Evolutionary conservation across 2,888 invertebrate genomes (phyloP).

Genomic region (Abscondita cerata): DNA sequence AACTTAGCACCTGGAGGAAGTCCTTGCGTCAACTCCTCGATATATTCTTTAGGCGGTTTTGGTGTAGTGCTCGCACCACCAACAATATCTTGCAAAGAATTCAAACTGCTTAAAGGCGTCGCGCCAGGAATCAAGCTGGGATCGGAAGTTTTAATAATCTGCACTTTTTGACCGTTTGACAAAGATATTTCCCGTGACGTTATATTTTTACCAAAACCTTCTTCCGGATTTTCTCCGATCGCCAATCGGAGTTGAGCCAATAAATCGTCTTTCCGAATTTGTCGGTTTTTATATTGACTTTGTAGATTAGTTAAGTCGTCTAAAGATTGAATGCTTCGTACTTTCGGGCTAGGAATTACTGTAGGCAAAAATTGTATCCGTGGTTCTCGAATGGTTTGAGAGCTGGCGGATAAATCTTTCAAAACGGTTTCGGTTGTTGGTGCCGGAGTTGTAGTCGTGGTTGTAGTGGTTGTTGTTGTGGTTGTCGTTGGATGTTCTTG

Average conservation of each 20-base stretch:
- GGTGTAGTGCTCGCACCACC: slow-evolving; percentile 46
- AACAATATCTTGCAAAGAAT: slow-evolving; percentile 52
- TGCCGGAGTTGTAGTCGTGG: slow-evolving; percentile 58
- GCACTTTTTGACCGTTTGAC: slow-evolving; percentile 77
- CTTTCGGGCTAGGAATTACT: slow-evolving; percentile 65
- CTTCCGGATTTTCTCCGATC: slow-evolving; percentile 71
- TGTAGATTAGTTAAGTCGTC: slow-evolving; percentile 55
- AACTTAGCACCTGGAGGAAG: slow-evolving; percentile 81
- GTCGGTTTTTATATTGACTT: slow-evolving; percentile 59
- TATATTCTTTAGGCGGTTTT: slow-evolving; percentile 70
- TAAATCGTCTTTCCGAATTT: slow-evolving; percentile 73
- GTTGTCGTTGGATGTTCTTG: slow-evolving; percentile 73
- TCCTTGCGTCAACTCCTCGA: slow-evolving; percentile 81
- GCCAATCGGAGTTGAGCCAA: slow-evolving; percentile 78
- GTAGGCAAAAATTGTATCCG: slow-evolving; percentile 52
- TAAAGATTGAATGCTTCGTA: slow-evolving; percentile 50
- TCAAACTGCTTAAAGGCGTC: slow-evolving; percentile 58
- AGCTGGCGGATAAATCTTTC: slow-evolving; percentile 13
- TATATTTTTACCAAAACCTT: slow-evolving; percentile 72
- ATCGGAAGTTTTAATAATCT: slow-evolving; percentile 70
- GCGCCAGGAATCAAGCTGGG: slow-evolving; percentile 67
- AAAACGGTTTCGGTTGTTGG: slow-evolving; percentile 41
- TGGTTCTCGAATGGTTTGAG: slow-evolving; percentile 18
- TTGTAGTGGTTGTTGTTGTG: slow-evolving; percentile 71
- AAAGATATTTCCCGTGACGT: slow-evolving; percentile 77